A percentile compares a stretch with the other conserved stretches of the same genome.
Conservation (phyloP, 2,888 invertebrate genomes). For the Embidobia sp. region DNA sequence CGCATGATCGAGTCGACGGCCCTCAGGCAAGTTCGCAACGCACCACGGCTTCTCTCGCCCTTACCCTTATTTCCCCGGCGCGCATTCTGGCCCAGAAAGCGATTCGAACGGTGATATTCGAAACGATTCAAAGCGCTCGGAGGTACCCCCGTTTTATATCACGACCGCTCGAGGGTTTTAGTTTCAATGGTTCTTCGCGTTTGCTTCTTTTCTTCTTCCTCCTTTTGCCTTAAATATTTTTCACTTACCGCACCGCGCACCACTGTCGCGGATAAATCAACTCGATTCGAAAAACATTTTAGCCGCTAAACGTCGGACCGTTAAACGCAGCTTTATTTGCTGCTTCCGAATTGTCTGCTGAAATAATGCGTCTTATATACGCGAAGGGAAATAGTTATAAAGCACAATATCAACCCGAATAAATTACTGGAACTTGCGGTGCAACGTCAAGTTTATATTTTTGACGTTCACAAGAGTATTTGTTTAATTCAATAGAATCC, state of each 20-base stretch:
- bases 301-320: constrained; percentile 2
- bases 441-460: too few species aligned
- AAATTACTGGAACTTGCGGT: too few species aligned
- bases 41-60: constrained; percentile 37
- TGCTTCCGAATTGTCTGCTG: too few species aligned
- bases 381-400: too few species aligned
- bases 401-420: too few species aligned
- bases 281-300: constrained; percentile 36
- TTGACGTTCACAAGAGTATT: too few species aligned
- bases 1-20: constrained; percentile 92
- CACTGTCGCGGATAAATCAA: constrained; percentile 37
- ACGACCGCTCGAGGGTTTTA: constrained; percentile 66
- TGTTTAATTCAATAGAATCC: too few species aligned
- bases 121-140: constrained; percentile 62
- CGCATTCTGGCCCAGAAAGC: constrained; percentile 48
- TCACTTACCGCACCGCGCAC: constrained; percentile 30
- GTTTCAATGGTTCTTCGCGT: constrained; percentile 67
- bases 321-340: constrained; percentile 1
- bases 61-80: constrained; percentile 46
- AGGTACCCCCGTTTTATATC: constrained; percentile 63
- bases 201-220: constrained; percentile 57
- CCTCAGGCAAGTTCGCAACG: constrained; percentile 85
- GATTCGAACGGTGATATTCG: too few species aligned
- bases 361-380: too few species aligned
- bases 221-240: constrained; percentile 55